A percentile compares a stretch with the other conserved stretches of the same genome.
These are phyloP conservation scores for Trigoniulus corallinus DNA, from an alignment of 1,140 invertebrate species.

Conservation along the genomic window DNA sequence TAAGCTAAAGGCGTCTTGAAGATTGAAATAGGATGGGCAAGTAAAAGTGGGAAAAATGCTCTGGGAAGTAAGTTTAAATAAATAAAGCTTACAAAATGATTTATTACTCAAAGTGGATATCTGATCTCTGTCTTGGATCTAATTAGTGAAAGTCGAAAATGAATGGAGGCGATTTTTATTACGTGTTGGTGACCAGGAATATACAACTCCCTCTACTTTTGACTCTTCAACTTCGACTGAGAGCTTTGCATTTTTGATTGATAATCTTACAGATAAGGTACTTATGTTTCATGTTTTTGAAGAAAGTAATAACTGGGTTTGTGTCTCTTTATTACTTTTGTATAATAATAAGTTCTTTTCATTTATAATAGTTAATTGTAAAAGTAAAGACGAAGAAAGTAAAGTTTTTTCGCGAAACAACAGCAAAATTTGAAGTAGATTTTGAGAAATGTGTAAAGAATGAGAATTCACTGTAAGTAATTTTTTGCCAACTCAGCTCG, in stretches of 20 bases:
- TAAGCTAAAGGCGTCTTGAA: conserved; percentile 33
- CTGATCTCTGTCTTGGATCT: too few relatives aligned
- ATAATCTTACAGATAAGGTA: conserved; percentile 21
- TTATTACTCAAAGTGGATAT: too few relatives aligned
- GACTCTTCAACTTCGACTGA: conserved; percentile 29
- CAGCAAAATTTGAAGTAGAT: conserved; percentile 31
- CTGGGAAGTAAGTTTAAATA: too few relatives aligned
- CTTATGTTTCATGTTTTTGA: background rate
- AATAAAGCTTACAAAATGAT: too few relatives aligned
- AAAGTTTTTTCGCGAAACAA: conserved; percentile 23
- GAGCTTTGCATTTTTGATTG: conserved; percentile 34
- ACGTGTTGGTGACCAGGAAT: conserved; percentile 27
- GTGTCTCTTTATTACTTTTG: conserved; percentile 3
- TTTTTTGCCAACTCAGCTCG: background rate
- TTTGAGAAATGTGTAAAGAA: conserved; percentile 32
- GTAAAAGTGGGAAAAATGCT: too few relatives aligned
- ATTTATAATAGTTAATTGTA: conserved; percentile 13
- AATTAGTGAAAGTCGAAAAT: too few relatives aligned
- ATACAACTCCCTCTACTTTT: conserved; percentile 22
- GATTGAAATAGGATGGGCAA: conserved; percentile 27
- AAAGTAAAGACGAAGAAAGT: conserved; percentile 34
- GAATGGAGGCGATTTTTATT: too few relatives aligned
- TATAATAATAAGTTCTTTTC: background rate
- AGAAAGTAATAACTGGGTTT: too few relatives aligned
- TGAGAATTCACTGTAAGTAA: background rate